phyloP scores from a whole-genome alignment of 2,888 invertebrate genomes.

The Eristalis intricaria region DNA sequence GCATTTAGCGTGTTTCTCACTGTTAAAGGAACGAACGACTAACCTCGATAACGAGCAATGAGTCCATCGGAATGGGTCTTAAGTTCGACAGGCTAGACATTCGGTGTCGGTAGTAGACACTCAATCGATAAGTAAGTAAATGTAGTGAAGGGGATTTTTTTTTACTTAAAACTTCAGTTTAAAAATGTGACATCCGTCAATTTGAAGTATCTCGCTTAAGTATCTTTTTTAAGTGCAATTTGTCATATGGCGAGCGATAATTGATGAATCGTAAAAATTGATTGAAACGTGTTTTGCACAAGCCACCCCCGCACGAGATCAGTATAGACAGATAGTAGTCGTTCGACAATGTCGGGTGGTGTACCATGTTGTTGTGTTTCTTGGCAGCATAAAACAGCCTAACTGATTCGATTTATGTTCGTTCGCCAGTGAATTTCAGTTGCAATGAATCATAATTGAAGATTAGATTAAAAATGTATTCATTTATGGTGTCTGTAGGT shows the following conservation, averaged over 20 bases:
- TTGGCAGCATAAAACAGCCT: conserved; percentile 1
- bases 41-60: conserved; percentile 25
- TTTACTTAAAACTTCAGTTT: too few species aligned
- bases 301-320: not conserved
- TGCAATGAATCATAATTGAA: conserved; percentile 11
- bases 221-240: not conserved
- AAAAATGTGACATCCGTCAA: not conserved
- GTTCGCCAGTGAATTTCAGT: not conserved
- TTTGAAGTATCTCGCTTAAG: not conserved
- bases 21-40: not conserved
- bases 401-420: conserved; percentile 19
- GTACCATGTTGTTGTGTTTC: too few species aligned
- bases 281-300: not conserved
- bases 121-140: conserved; percentile 5
- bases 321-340: not conserved
- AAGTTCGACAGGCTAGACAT: not conserved
- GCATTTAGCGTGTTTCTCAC: conserved; percentile 39
- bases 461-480: conserved; percentile 3
- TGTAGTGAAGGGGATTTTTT: too few species aligned
- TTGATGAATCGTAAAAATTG: not conserved
- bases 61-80: conserved; percentile 22
- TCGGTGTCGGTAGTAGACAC: conserved; percentile 16
- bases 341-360: too few species aligned
- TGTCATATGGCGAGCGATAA: not conserved
- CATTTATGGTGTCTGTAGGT: not conserved